Evolutionary conservation across 2,113 vertebrate genomes (phyloP).

Genomic region (Salvelinus sp.): DNA sequence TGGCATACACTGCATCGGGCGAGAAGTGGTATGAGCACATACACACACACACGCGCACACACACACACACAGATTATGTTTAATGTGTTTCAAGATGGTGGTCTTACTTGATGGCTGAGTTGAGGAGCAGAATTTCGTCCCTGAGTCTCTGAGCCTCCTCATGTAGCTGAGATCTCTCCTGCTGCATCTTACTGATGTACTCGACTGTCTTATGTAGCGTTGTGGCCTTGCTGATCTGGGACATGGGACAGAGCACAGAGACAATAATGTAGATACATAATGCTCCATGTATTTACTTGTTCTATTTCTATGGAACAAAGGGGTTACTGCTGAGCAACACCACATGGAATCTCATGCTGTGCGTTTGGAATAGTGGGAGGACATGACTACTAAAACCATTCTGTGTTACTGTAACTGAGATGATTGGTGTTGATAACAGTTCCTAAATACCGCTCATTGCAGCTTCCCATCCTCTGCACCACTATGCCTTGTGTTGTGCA

Average conservation of each 20-base stretch:
- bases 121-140: conserved; percentile 89
- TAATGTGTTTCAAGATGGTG: not conserved
- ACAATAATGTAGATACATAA: no score
- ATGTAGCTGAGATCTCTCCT: conserved; percentile 87
- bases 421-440: not conserved
- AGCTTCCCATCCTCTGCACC: not conserved
- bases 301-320: no score
- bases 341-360: no score
- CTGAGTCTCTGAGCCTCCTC: conserved; percentile 87
- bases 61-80: not conserved
- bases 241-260: not conserved
- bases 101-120: conserved; percentile 87
- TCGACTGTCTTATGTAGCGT: conserved; percentile 94
- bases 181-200: conserved; percentile 94
- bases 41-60: not conserved
- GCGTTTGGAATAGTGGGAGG: no score
- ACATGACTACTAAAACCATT: no score
- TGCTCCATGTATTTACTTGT: no score
- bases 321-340: no score
- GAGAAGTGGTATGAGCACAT: not conserved
- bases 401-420: not conserved
- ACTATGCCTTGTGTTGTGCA: not conserved
- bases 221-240: conserved; percentile 93
- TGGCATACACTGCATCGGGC: conserved; percentile 81
- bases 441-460: not conserved